Evolutionary conservation across 2,113 vertebrate genomes (phyloP).

Genomic region (Daphoenositta chrysoptera): DNA sequence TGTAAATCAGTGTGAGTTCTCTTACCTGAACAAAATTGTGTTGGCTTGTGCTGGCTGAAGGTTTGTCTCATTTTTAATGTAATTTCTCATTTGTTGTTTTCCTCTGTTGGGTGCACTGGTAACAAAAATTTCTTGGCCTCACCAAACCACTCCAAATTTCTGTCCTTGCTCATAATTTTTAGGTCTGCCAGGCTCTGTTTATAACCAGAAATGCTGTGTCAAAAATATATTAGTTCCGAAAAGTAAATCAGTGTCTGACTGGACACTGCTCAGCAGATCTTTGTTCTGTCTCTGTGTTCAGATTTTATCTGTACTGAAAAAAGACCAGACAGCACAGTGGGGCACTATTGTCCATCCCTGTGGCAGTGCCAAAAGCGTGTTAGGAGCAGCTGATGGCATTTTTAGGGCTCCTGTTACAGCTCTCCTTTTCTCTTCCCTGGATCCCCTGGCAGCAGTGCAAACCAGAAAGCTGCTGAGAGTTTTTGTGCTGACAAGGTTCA

Average conservation of each 20-base stretch:
- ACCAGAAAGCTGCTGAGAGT: background rate
- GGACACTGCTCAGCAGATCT: background rate
- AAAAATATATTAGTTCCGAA: background rate
- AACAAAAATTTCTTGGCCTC: background rate
- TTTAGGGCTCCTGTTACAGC: background rate
- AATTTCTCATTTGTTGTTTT: constrained; percentile 1
- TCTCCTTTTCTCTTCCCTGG: background rate
- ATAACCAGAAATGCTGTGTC: background rate
- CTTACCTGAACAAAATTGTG: background rate
- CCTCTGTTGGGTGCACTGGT: background rate
- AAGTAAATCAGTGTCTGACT: background rate
- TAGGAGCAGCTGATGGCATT: background rate
- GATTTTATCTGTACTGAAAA: background rate
- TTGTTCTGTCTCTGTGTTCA: background rate
- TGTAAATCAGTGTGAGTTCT: background rate
- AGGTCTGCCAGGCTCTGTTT: background rate
- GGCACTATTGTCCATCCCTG: background rate
- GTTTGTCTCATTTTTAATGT: background rate
- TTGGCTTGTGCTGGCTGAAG: background rate
- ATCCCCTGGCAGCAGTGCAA: background rate
- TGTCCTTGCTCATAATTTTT: background rate
- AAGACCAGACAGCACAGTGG: background rate
- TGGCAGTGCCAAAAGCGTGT: background rate
- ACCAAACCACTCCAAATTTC: background rate
- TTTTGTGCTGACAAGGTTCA: background rate